Base-by-base conservation (phyloP, 1,140 invertebrate genomes). In the Polypedilum pembai region DNA sequence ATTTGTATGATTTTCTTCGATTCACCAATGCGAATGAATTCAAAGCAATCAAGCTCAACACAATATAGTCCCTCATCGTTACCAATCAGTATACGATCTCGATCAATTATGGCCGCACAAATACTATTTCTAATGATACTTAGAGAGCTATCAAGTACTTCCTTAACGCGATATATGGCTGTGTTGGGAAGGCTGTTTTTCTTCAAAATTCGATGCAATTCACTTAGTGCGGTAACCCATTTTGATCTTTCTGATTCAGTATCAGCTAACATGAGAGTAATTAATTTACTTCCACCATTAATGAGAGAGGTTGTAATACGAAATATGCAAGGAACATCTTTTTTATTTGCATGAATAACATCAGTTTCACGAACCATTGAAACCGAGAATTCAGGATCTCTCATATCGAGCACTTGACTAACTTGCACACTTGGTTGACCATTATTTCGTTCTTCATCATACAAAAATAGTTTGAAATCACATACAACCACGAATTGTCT, bases 271-370 rank as follows among this genome's bases (percentile, higher is more conserved):
- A 97, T 94, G 75, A 98, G 84, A 8, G 93, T 94, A 77, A 93
- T 90, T 83, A 92, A 92, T 79, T 90, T 86, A 76, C 90, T 86
- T 74, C 92, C 91, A 63, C 91, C 91, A 83, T 93, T 92, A 83
- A 95, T 85, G 78, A 94, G 86, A 65, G 92, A 93, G 75, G 92
- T 94, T 78, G 92, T 94, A 86, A 95, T 93, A 92, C 94, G 92
- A 88, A 98, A 98, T 85, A 98, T 98, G 84, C 95, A 97, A 74
- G 95, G 94, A 83, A 98, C 94, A 86, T 98, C 96, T 80, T 95
- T 94, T 81, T 97, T 98, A 78, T 91, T 95, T 8, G 96, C 96
- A 84, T 98, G 96, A 82, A 98, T 98, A 65, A 98, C 96, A 85
- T 98, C 96, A 41, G 91, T 94, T 79, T 97, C 95, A 77, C 91